Conservation (phyloP, 2,888 invertebrate species). For the Tillus elongatus region DNA sequence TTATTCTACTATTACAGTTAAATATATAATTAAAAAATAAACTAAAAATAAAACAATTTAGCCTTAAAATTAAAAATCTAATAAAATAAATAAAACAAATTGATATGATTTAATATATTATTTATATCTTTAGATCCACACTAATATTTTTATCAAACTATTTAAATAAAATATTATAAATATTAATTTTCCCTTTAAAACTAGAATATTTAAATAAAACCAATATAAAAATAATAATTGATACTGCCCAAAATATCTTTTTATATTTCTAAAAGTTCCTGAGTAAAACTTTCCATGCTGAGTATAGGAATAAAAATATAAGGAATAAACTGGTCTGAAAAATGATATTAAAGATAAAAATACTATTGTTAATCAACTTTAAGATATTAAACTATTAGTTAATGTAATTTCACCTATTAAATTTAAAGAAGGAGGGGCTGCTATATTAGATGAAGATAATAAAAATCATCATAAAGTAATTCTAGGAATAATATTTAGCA, state of each 20-base stretch:
- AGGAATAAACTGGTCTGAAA: constrained; percentile 56
- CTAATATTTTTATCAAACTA: too few species aligned
- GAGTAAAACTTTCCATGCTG: too few species aligned
- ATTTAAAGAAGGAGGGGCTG: constrained; percentile 59
- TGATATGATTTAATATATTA: constrained; percentile 35
- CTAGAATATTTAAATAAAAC: constrained; percentile 53
- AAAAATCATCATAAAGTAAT: constrained; percentile 58
- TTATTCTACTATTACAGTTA: constrained; percentile 55
- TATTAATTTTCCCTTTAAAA: constrained; percentile 48
- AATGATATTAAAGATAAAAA: constrained; percentile 51
- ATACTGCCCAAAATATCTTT: constrained; percentile 50
- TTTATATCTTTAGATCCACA: constrained; percentile 54
- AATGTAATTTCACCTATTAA: constrained; percentile 57
- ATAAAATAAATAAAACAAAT: constrained; percentile 48
- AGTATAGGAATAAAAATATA: constrained; percentile 58
- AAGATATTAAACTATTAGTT: constrained; percentile 50
- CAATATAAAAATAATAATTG: constrained; percentile 54
- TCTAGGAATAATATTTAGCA: constrained; percentile 51
- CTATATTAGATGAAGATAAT: constrained; percentile 54
- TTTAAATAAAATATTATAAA: constrained; percentile 48
- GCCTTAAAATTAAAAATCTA: constrained; percentile 41
- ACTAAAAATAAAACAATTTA: constrained; percentile 38
- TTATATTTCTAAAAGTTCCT: constrained; percentile 56
- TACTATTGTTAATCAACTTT: constrained; percentile 45
- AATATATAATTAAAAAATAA: constrained; percentile 41